A percentile compares a stretch with the other conserved stretches of the same genome.
phyloP scores from a whole-genome alignment of 2,113 vertebrate genomes.

The Gasterosteus nipponicus region DNA sequence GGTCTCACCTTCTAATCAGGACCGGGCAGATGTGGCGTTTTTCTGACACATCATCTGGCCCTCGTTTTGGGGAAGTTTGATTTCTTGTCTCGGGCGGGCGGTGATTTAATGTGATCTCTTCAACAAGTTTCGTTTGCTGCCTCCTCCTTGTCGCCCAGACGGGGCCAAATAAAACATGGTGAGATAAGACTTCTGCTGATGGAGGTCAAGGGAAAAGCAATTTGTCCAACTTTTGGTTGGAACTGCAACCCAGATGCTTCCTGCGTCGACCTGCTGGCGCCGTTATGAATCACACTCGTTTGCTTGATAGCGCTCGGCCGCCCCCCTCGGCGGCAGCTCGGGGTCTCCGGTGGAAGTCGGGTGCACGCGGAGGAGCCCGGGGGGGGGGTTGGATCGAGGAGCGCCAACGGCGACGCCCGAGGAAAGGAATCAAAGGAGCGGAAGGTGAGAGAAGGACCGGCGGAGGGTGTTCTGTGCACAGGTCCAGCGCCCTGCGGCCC shows the following conservation, averaged over 20 bases:
- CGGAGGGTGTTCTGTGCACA: slow-evolving; percentile 1
- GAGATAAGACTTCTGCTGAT: not conserved
- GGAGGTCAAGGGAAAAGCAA: slow-evolving; percentile 5
- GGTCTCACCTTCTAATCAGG: slow-evolving; percentile 25
- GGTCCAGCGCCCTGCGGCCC: slow-evolving; percentile 4
- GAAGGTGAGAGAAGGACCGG: slow-evolving; percentile 9
- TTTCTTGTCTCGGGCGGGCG: not conserved
- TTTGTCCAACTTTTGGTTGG: slow-evolving; percentile 1
- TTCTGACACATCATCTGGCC: not conserved
- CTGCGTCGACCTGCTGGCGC: slow-evolving; percentile 28
- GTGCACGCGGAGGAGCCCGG: slow-evolving; percentile 46
- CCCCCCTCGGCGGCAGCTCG: slow-evolving; percentile 34
- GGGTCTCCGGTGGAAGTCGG: slow-evolving; percentile 24
- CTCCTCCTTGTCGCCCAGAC: no score
- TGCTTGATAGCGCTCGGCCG: slow-evolving; percentile 42
- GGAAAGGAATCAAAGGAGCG: not conserved
- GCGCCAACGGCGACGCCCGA: slow-evolving; percentile 20
- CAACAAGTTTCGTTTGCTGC: no score
- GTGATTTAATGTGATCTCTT: slow-evolving; percentile 1
- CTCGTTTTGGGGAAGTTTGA: not conserved
- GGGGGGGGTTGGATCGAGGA: not conserved
- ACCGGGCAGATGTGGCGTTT: slow-evolving; percentile 1
- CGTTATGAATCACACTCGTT: slow-evolving; percentile 25
- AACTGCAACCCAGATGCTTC: slow-evolving; percentile 10
- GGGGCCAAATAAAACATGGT: not conserved